Evolutionary conservation across 2,888 invertebrate genomes (phyloP), one percentile per base, ranked within the genome.

Genomic region (Caenorhabditis panamensis): DNA sequence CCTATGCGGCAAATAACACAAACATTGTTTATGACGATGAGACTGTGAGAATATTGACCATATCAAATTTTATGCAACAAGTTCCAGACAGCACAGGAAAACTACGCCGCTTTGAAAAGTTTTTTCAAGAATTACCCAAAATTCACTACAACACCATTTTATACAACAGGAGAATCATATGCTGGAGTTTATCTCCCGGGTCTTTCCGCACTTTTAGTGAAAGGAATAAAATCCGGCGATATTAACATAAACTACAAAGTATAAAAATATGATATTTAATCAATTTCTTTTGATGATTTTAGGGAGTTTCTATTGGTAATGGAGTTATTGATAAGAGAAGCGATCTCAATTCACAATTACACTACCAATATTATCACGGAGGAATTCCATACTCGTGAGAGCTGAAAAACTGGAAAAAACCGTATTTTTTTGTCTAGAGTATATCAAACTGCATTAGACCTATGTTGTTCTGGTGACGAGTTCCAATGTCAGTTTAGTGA

Each of bases 1-100:
- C 93, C 0, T 93, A 92, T 85, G 89, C 92, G 2, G 87, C 88
- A 16, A 91, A 92, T 85, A 90, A 91, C 37, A 91, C 91, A 53
- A 91, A 91, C 79, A 90, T 88, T 13, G 80, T 84, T n/a, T 84
- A 87, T 58, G 87, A 88, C 73, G 88, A 91, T 84, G 68, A 69
- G 37, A 73, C 71, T 2, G 84, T 83, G 47, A 36, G 61, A 41
- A 47, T 58, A n/a, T 18, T 37, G 18, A 44, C 18, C 24, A 13
- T 53, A 9, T 37, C 53, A 37, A 49, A 28, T 24, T 47, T 59
- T 8, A 54, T 20, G 2, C n/a, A n/a, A n/a, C 62, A 26, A 36
- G 31, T 62, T 81, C 61, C 56, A 84, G 84, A 84, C 82, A 11
- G 84, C 92, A 11, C 28, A 81, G 11, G 91, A 92, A 77, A 93